These are phyloP conservation scores for Calliopsis andreniformis DNA, from an alignment of 1,140 invertebrate genomes.

Conservation along the genomic window DNA sequence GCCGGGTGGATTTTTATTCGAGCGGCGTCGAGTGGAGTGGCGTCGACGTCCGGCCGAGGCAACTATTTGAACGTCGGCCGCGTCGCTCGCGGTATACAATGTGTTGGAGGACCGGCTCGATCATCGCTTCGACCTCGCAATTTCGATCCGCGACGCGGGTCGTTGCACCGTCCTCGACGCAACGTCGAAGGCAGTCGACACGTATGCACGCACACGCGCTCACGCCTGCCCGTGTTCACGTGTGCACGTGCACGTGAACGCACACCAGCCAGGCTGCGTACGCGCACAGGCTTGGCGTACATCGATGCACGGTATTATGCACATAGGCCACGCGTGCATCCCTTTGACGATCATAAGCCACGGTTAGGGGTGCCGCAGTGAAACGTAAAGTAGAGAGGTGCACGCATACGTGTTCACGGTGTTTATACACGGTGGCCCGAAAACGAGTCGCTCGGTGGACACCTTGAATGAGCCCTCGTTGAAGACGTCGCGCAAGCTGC, in stretches of 20 bases:
- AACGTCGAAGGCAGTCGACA: conserved; percentile 60
- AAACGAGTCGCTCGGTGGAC: background rate
- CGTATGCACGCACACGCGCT: background rate
- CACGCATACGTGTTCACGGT: conserved; percentile 43
- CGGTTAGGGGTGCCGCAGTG: conserved; percentile 68
- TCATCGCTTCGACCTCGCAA: conserved; percentile 65
- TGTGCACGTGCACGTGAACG: conserved; percentile 28
- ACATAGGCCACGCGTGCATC: conserved; percentile 70
- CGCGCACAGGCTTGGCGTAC: conserved; percentile 17
- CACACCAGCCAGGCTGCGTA: background rate
- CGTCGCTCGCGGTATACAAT: conserved; percentile 51
- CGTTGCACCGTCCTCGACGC: conserved; percentile 65
- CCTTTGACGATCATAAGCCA: conserved; percentile 74
- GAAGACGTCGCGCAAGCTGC: too few relatives aligned
- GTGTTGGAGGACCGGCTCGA: conserved; percentile 60
- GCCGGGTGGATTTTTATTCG: conserved; percentile 24
- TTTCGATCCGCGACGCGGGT: conserved; percentile 67
- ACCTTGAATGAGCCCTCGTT: too few relatives aligned
- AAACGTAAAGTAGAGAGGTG: conserved; percentile 57
- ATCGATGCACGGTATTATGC: conserved; percentile 67
- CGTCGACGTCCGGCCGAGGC: conserved; percentile 34
- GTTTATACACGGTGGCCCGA: conserved; percentile 37
- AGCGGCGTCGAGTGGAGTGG: conserved; percentile 41
- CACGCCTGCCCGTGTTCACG: background rate
- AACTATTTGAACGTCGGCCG: conserved; percentile 55